Evolutionary conservation across 92 coral and sea anemone genomes (phyloP), one percentile per base, ranked within the genome.

Genomic region (Montipora capitata): DNA sequence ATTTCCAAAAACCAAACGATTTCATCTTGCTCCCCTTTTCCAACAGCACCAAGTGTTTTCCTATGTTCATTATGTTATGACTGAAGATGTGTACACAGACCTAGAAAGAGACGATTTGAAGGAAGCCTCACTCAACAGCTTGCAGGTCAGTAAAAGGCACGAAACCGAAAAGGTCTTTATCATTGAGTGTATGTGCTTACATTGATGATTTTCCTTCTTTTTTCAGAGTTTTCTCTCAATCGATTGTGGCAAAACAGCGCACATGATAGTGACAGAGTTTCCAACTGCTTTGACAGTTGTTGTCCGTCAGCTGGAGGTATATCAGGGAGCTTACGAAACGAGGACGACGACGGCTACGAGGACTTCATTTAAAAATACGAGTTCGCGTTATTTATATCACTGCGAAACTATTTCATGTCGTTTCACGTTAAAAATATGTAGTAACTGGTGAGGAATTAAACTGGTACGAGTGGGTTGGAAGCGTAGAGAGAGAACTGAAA

Each of bases 61-160:
- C 9, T 97, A 96, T 85, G 94, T 97, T 11, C 94, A 97, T 58
- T 78, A 78, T 27, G 98, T 93, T 80, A 97, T 97, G 99, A 88
- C 95, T 10, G 99, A 97, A 80, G 99, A 97, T 48, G 79, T 88
- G 14, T 96, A 96, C 83, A 95, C 98, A 0, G 99, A 97, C 68
- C 86, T 97, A 68, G 99, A 97, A 87, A 88, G 99, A 90, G 99
- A 96, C 39, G 99, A 97, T 79, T 90, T 97, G 18, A 95, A 93
- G 65, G 95, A 92, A 35, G 96, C 99, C 2, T 95, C 96, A 0
- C 93, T 97, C 0, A 92, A 92, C 41, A 90, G 96, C 73, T 88
- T 97, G 48, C 94, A 96, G 99, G 99, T 91, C 42, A 65, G 82
- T 68, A 2, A 2, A 57, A 40, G 5, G 38, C n/a, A 1, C 14